Evolutionary conservation across 2,888 invertebrate genomes (phyloP).

Genomic region (Willowsia nigromaculata): DNA sequence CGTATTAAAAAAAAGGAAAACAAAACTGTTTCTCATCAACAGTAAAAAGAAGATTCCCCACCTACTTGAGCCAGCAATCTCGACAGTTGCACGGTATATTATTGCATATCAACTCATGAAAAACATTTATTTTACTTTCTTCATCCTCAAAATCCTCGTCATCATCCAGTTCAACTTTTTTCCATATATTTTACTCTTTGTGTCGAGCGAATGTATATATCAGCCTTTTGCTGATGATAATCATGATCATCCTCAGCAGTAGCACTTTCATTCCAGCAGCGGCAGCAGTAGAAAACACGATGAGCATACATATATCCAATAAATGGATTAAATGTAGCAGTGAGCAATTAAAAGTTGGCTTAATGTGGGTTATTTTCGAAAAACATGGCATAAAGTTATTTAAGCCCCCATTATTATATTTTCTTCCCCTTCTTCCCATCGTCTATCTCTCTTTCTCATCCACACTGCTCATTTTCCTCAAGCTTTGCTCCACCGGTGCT

Average conservation of each 20-base stretch:
- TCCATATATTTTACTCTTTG: slow-evolving; percentile 41
- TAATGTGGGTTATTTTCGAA: slow-evolving; percentile 71
- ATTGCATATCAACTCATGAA: slow-evolving; percentile 30
- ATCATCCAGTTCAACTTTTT: slow-evolving; percentile 21
- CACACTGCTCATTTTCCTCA: background rate
- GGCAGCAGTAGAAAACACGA: slow-evolving; percentile 26
- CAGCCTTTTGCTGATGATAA: slow-evolving; percentile 26
- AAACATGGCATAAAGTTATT: slow-evolving; percentile 72
- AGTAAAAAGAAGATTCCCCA: slow-evolving; percentile 47
- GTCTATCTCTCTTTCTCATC: slow-evolving; percentile 5
- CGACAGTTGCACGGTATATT: background rate
- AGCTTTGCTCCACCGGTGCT: background rate
- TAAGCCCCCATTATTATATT: slow-evolving; percentile 72
- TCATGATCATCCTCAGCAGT: slow-evolving; percentile 1
- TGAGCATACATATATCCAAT: slow-evolving; percentile 71
- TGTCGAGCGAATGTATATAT: slow-evolving; percentile 36
- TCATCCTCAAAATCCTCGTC: slow-evolving; percentile 28
- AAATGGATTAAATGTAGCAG: slow-evolving; percentile 74
- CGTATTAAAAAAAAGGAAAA: slow-evolving; percentile 29
- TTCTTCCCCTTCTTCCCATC: slow-evolving; percentile 38
- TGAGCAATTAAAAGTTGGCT: slow-evolving; percentile 73
- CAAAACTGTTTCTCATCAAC: slow-evolving; percentile 57
- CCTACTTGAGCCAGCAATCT: background rate
- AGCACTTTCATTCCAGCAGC: background rate
- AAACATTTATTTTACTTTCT: slow-evolving; percentile 38